Evolutionary conservation across 2,888 invertebrate genomes (phyloP).

Genomic region (Cephonodes hylas): DNA sequence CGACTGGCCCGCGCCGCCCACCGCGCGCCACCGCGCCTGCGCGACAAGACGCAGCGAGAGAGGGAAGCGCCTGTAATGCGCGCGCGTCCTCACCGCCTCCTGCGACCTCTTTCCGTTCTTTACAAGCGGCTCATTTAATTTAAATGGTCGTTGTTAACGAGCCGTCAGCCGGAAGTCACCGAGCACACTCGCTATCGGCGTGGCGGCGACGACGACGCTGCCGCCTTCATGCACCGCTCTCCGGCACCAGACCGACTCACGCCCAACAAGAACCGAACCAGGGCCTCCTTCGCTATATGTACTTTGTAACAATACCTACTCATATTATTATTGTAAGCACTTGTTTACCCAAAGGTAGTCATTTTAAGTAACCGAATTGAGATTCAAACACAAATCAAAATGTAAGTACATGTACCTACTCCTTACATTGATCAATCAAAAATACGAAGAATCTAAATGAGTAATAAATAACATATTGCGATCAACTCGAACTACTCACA

Average conservation of each 20-base stretch:
- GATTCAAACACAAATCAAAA: too few species aligned
- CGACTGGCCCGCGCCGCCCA: too few species aligned
- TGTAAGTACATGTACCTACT: too few species aligned
- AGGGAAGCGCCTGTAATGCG: slow-evolving; percentile 8
- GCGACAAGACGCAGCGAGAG: slow-evolving; percentile 16
- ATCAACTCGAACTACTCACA: too few species aligned
- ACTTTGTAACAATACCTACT: too few species aligned
- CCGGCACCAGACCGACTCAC: not conserved
- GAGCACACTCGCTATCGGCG: not conserved
- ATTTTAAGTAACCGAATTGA: too few species aligned
- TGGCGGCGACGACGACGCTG: not conserved
- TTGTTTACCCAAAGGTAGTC: too few species aligned
- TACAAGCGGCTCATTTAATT: slow-evolving; percentile 14
- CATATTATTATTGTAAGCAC: too few species aligned
- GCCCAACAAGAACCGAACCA: not conserved
- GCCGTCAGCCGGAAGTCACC: not conserved
- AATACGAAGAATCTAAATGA: too few species aligned
- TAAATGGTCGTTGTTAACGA: not conserved
- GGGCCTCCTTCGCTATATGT: too few species aligned
- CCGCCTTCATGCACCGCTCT: not conserved
- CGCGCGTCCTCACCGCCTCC: slow-evolving; percentile 17
- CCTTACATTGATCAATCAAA: too few species aligned
- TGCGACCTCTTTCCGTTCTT: slow-evolving; percentile 20
- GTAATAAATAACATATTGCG: too few species aligned
- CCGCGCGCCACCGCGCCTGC: not conserved